phyloP scores from a whole-genome alignment of 2,113 vertebrate genomes.

The Laticauda colubrina region DNA sequence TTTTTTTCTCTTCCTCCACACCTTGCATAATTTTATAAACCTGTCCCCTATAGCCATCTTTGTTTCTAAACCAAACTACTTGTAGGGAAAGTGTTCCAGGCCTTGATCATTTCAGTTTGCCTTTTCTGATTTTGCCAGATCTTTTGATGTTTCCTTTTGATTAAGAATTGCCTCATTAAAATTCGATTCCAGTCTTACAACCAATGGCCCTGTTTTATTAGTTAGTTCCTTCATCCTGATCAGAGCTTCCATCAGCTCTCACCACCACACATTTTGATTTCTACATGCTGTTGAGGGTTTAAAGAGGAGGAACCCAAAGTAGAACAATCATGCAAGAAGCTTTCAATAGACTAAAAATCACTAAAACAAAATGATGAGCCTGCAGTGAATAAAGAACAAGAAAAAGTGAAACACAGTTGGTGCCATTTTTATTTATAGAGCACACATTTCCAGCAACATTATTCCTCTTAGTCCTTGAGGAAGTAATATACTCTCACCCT shows the following conservation, averaged over 20 bases:
- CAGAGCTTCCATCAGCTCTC: conserved; percentile 30
- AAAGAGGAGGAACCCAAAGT: not conserved
- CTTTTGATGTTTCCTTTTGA: not conserved
- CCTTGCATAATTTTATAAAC: not conserved
- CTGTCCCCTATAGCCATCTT: not conserved
- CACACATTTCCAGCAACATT: conserved; percentile 51
- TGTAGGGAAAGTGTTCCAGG: not conserved
- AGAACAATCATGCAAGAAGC: not conserved
- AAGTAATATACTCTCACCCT: conserved; percentile 75
- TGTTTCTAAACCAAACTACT: not conserved
- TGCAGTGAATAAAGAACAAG: conserved; percentile 33
- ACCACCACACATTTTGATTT: not conserved
- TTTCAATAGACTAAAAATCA: conserved; percentile 20
- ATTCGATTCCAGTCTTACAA: conserved; percentile 19
- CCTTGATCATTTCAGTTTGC: not conserved
- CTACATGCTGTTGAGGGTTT: not conserved
- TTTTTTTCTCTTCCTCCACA: not conserved
- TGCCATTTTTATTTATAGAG: conserved; percentile 63
- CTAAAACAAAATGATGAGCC: conserved; percentile 41
- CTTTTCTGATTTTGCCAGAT: not conserved
- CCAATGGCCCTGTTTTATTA: conserved; percentile 12
- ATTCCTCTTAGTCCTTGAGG: conserved; percentile 76
- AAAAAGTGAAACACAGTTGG: conserved; percentile 25
- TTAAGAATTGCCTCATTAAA: conserved; percentile 14
- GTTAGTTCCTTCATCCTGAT: conserved; percentile 6